Base-by-base conservation (phyloP, 2,113 vertebrate species). In the Triplophysa siluroides region DNA sequence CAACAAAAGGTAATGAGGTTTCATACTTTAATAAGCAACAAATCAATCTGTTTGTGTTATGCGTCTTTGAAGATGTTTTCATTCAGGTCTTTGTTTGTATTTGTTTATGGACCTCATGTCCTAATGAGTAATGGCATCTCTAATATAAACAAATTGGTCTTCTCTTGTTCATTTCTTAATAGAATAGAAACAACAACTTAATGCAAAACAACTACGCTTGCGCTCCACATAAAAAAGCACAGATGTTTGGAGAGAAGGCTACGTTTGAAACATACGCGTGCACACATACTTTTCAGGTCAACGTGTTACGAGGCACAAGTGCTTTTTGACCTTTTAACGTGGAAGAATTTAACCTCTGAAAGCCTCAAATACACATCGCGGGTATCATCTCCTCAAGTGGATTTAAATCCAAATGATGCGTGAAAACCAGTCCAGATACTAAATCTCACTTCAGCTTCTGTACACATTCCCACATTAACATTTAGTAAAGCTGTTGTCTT, bases 371-470 rank as follows among this genome's bases (percentile, higher is more conserved):
- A 71, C 54, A 75, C 52, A 67, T n/a, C 4, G 4, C 19, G 50
- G 50, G 50, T 13, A 73, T n/a, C 24, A 18, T 14, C 23, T n/a
- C 12, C 45, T 18, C 74, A 76, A 67, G 9, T 43, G 38, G 41
- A 61, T 81, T 85, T 85, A 60, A 86, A 81, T 70, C 66, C 66
- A 85, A 87, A 87, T 83, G 76, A 78, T 76, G 79, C 87, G 81
- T 79, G 83, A 86, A 77, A 81, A 63, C 68, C 47, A 87, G 70
- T 74, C 78, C 56, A 78, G 80, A 87, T 80, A 76, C 33, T 6
- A 38, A 84, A 89, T 89, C 86, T 86, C 21, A 6, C 23, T 24
- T 43, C 85, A 84, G 63, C 19, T 81, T 83, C 77, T 54, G 47
- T 10, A 18, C 4, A 54, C 50, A 18, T 54, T 18, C 50, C 78